Conservation (phyloP, 2,113 vertebrate genomes). For the Anolis carolinensis region DNA sequence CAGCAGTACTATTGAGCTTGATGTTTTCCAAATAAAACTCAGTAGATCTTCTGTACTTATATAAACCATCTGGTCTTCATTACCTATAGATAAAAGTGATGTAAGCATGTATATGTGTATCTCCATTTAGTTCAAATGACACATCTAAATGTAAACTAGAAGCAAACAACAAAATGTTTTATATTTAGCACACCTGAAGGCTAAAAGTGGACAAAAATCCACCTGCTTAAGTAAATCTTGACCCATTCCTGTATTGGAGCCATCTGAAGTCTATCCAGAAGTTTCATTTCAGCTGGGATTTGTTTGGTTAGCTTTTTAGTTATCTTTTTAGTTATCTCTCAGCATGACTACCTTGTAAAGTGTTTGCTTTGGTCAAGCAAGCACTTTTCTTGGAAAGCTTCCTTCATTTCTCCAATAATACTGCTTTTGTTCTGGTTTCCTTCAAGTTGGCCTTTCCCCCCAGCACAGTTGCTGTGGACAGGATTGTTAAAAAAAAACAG, state of each 20-base stretch:
- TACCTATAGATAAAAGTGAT: too few relatives aligned
- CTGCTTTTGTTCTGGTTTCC: background rate
- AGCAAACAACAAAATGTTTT: background rate
- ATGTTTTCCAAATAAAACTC: background rate
- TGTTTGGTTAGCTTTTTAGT: background rate
- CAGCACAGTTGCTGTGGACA: background rate
- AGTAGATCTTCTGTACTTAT: background rate
- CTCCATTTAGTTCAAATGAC: background rate
- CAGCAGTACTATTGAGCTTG: background rate
- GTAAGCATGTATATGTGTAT: background rate
- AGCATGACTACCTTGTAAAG: background rate
- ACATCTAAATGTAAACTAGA: background rate
- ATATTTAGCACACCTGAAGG: background rate
- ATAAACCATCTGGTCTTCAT: too few relatives aligned
- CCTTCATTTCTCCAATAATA: background rate
- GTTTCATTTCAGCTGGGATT: background rate
- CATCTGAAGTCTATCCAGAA: background rate
- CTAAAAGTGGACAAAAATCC: background rate
- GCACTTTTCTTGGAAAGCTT: background rate
- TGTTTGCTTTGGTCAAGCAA: background rate
- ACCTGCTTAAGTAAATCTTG: background rate
- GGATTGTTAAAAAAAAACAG: background rate
- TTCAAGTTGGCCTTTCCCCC: background rate
- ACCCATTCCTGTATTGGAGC: background rate
- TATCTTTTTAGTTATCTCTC: background rate